Base-by-base conservation (phyloP, 30 jellyfish, hydroid and myxozoan species). In the Turritopsis dohrnii region DNA sequence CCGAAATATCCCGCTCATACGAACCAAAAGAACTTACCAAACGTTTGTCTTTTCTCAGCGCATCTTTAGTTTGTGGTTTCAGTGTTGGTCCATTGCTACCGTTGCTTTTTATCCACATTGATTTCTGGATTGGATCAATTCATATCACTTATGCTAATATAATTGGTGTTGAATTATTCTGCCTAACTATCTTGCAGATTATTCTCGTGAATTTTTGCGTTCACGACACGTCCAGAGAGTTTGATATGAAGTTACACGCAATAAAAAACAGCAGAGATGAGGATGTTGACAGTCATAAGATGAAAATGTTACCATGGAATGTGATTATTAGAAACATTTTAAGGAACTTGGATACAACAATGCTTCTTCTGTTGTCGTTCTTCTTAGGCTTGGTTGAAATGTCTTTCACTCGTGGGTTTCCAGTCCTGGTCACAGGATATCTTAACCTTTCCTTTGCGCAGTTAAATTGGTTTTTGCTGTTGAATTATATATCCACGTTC, bases 101-200 rank as follows among this genome's bases (percentile, higher is more conserved):
- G 8, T n/a, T 19, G 9, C 19, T 69, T 8, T 69, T 69, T 1
- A 69, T 19, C 9, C 9, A 69, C 30, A 69, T 69, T n/a, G 77
- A 69, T 1, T 69, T 69, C 22, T 69, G 77, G 77, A 69, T 69
- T 69, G 77, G 77, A n/a, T 8, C 4, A 69, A 19, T 69, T 19
- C 77, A 69, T 19, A 69, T 69, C 9, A 69, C 77, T 0, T 69
- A 69, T 21, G 77, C 77, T n/a, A 69, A 69, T 27, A 27, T 69
- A 69, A 69, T 69, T 1, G 77, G 77, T 17, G 17, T 27, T n/a
- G 77, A n/a, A n/a, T 27, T 69, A n/a, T 69, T 69, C 77, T 1
- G 28, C 9, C 9, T 69, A n/a, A n/a, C 16, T 19, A 21, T 69
- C 30, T 8, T 27, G 16, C 28, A n/a, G 28, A 16, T 69, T 7